Base-by-base conservation (phyloP, 2,888 invertebrate genomes). In the Oxycera nigricornis region DNA sequence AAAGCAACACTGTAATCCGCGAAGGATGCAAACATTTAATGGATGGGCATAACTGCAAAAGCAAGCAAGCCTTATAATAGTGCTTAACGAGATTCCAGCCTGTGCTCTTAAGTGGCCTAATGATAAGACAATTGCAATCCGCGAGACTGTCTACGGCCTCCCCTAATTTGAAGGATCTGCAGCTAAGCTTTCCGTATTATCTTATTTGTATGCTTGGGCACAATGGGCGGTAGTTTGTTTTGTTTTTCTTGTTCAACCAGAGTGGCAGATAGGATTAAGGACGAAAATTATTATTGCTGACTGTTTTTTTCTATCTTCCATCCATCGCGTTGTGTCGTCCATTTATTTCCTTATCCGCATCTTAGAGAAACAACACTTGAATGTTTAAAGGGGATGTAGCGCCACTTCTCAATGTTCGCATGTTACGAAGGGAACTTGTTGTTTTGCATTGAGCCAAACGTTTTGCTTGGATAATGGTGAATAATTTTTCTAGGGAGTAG, bases 81-180 rank as follows among this genome's bases (percentile, higher is more conserved):
- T 65, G 24, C 65, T 70, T 70, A 70, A 70, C 70, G 52, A 55
- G 55, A 52, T 70, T 70, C 31, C 70, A 31, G 31, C 20, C 31
- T 22, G 24, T 65, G 55, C 52, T 70, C 55, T 55, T 70, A 70
- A 70, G 70, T 70, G 31, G 70, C 70, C 70, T 52, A 70, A 70
- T 70, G 70, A 70, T 70, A 70, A 52, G 52, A 70, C 70, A 70
- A 70, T 70, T 70, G 70, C 70, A 70, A 70, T 52, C 70, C 65
- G 65, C 65, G 65, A 39, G 55, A 70, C 55, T 17, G 52, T 70
- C 55, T 52, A 52, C 70, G 70, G 22, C 70, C 70, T n/a, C n/a
- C 65, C 55, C 52, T 70, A 70, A 70, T 70, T 70, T 70, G 55
- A 70, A 70, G 70, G 70, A 70, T 70, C 70, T 70, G 70, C 70